These are phyloP conservation scores for Scaptomyza montana DNA, from an alignment of 1,140 invertebrate genomes.

Conservation along the genomic window DNA sequence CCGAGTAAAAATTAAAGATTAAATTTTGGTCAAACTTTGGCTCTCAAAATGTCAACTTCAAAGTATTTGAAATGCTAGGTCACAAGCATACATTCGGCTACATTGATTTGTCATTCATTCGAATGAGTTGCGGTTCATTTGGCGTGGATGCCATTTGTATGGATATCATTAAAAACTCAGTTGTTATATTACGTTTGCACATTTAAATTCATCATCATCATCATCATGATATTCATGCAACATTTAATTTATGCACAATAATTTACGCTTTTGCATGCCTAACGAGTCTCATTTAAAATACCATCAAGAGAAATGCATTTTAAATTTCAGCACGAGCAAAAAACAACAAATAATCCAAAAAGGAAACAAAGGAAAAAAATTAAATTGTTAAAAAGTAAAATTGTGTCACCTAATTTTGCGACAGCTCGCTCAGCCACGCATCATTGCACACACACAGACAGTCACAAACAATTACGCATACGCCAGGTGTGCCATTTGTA, in stretches of 20 bases:
- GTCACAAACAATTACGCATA: constrained; percentile 45
- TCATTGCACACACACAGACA: constrained; percentile 52
- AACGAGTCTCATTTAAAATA: constrained; percentile 65
- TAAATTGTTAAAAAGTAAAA: constrained; percentile 52
- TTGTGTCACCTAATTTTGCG: constrained; percentile 77
- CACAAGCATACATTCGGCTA: neutral
- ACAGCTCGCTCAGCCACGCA: constrained; percentile 63
- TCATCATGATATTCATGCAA: constrained; percentile 1
- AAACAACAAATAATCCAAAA: constrained; percentile 17
- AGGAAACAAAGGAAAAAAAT: constrained; percentile 29
- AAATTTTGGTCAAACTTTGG: too few relatives aligned
- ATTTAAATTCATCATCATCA: neutral
- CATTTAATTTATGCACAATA: constrained; percentile 35
- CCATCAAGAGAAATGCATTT: constrained; percentile 67
- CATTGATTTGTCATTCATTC: constrained; percentile 1
- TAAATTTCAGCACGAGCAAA: constrained; percentile 42
- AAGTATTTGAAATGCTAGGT: neutral
- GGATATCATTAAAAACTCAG: neutral
- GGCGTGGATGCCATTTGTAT: neutral
- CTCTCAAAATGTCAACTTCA: too few relatives aligned
- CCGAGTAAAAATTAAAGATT: too few relatives aligned
- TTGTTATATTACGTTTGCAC: neutral
- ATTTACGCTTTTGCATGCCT: constrained; percentile 25
- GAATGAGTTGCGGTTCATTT: constrained; percentile 2
- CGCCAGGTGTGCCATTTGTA: constrained; percentile 4